Conservation (phyloP, 2,888 invertebrate genomes). For the Volucella bombylans region DNA sequence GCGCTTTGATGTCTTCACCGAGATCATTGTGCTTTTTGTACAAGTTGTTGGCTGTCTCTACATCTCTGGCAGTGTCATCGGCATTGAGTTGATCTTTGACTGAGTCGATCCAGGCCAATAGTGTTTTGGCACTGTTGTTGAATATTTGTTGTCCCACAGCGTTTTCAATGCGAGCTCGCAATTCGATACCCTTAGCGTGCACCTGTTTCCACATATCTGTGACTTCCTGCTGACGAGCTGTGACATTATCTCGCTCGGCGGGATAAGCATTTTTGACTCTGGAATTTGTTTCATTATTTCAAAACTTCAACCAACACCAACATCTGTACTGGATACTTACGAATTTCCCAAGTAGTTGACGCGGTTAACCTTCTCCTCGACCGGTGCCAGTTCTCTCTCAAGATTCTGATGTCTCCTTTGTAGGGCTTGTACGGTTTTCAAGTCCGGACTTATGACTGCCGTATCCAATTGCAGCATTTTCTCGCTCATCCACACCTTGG, state of each 20-base stretch:
- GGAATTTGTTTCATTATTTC: slow-evolving; percentile 42
- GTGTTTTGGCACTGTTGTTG: slow-evolving; percentile 87
- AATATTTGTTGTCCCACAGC: slow-evolving; percentile 96
- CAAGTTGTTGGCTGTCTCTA: slow-evolving; percentile 94
- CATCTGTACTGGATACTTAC: slow-evolving; percentile 82
- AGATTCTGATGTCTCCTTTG: slow-evolving; percentile 96
- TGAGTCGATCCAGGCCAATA: slow-evolving; percentile 91
- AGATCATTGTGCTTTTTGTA: slow-evolving; percentile 95
- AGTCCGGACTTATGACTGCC: slow-evolving; percentile 90
- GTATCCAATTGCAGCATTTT: slow-evolving; percentile 95
- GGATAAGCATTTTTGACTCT: slow-evolving; percentile 96
- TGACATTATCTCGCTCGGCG: slow-evolving; percentile 92
- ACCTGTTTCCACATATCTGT: slow-evolving; percentile 94
- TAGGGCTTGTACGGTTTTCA: slow-evolving; percentile 94
- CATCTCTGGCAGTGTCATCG: slow-evolving; percentile 92
- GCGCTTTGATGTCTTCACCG: slow-evolving; percentile 93
- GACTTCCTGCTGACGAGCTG: slow-evolving; percentile 91
- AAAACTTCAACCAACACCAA: not conserved
- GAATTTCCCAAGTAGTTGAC: slow-evolving; percentile 94
- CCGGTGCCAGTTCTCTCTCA: slow-evolving; percentile 96
- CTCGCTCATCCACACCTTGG: slow-evolving; percentile 98
- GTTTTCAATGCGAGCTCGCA: slow-evolving; percentile 93
- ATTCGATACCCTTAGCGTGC: slow-evolving; percentile 91
- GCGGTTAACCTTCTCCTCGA: slow-evolving; percentile 95
- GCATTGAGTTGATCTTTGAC: slow-evolving; percentile 90